Base-by-base conservation (phyloP, 2,797 vertebrate species). In the Chloroceryle inda region DNA sequence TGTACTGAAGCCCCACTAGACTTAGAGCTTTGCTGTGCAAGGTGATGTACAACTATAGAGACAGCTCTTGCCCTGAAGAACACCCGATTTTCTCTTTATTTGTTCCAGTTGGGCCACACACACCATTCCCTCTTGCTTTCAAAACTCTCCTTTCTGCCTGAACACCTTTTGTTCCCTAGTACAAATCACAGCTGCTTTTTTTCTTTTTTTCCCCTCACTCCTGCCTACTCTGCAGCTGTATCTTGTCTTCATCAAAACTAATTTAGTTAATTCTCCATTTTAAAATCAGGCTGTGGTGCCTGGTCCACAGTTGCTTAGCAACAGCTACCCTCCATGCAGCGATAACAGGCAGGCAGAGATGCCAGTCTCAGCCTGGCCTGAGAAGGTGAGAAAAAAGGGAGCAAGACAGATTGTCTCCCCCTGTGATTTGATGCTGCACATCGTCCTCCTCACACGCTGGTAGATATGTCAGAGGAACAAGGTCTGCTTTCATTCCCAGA, bases 301-400 rank as follows among this genome's bases (percentile, higher is more conserved):
- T 56, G 59, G 45, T 44, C 59, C 64, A 68, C 23, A 2, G 79
- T 96, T 85, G 83, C 97, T 92, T 94, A 96, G 96, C 96, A 97
- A 97, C 92, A 52, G 63, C 74, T 72, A 21, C 56, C 74, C 86
- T 90, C 66, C 4, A 45, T 16, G 64, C 31, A 82, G 72, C 33
- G 80, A 78, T 58, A 68, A 87, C n/a, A 26, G 63, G 40, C 72
- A 76, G 67, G 35, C 80, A 88, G 78, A 20, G 59, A 89, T 91
- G 63, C 15, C 66, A 76, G 49, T 55, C 64, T 58, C 59, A 91
- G 13, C 58, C 56, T 62, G 38, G 85, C 58, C 42, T 31, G 61
- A 31, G 35, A 91, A 97, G 85, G 93, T 89, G 88, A 74, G 94
- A 83, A 75, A 89, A 84, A 73, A 26, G 59, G 27, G 3, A 26